Evolutionary conservation across 1,140 invertebrate genomes (phyloP), one percentile per base, ranked within the genome.

Genomic region (Glossosoma conforme): DNA sequence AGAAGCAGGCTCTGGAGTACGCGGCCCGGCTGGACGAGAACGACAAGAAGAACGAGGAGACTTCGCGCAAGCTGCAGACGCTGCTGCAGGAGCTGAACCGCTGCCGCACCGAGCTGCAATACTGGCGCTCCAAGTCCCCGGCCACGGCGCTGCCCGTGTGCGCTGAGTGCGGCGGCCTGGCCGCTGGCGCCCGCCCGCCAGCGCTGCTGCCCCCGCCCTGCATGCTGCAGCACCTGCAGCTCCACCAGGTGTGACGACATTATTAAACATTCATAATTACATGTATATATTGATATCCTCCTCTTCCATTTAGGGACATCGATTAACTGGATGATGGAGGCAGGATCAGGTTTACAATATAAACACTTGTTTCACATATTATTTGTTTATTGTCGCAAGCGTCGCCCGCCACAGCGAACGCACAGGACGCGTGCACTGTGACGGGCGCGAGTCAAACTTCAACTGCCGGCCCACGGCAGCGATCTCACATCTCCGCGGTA

Each of bases 11-110:
- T 0, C 65, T 89, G 22, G 89, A 91, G 58, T 89, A 89, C 63
- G 85, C 85, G 0, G 85, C 81, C 58, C 78, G 88, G 2, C 74
- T 91, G 33, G 89, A 93, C 60, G 89, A 92, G 59, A 86, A 89
- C 61, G 89, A 91, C 58, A 91, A 91, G 64, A 93, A 93, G 64
- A 89, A 89, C 68, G 89, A 93, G 60, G 88, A 91, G 65, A 90
- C 85, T 18, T 85, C 86, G 28, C 77, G 87, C 20, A 93, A 93
- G 73, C 91, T 91, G 66, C 89, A 87, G 61, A 90, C 87, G 53
- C 72, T 93, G 43, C 72, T 93, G 56, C 88, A 91, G 81, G 89
- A 92, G 69, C 74, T 91, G 58, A 91, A 91, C 69, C 91, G 91
- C 63, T 92, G 89, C 67, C 91, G 91, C 70, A 92, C 87, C 21